Percentiles rank a stretch among this genome's conserved stretches.
Conservation (phyloP, 2,113 vertebrate genomes). For the Sander vitreus region DNA sequence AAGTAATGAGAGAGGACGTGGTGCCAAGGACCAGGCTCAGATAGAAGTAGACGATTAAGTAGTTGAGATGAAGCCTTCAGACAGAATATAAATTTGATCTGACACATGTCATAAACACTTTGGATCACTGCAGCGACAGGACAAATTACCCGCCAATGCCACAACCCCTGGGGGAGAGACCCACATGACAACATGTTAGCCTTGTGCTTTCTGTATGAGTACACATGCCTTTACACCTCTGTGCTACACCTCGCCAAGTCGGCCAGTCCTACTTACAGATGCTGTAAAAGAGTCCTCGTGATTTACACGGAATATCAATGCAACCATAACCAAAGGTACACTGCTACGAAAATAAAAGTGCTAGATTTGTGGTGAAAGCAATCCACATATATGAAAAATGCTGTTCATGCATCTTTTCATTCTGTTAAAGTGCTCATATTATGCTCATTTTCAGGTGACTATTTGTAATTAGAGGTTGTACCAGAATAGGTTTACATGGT, state of each 20-base stretch:
- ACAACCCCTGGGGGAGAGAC: slow-evolving; percentile 63
- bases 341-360: not conserved
- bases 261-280: not conserved
- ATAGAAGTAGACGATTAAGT: slow-evolving; percentile 72
- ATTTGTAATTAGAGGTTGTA: no score
- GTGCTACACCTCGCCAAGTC: slow-evolving; percentile 11
- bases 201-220: slow-evolving; percentile 35
- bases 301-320: slow-evolving; percentile 17
- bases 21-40: slow-evolving; percentile 55
- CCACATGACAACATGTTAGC: slow-evolving; percentile 54
- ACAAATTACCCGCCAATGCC: slow-evolving; percentile 74
- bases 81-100: slow-evolving; percentile 74
- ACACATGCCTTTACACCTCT: slow-evolving; percentile 50
- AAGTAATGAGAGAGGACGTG: slow-evolving; percentile 71
- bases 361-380: not conserved
- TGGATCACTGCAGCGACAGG: slow-evolving; percentile 62
- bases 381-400: not conserved
- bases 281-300: not conserved
- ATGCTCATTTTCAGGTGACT: no score
- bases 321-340: not conserved
- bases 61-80: slow-evolving; percentile 74
- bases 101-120: slow-evolving; percentile 81
- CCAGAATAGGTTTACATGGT: no score
- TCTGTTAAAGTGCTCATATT: no score
- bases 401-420: not conserved